Evolutionary conservation across 1,140 invertebrate species (phyloP), one percentile per base, ranked within the genome.

Genomic region (Mya arenaria): DNA sequence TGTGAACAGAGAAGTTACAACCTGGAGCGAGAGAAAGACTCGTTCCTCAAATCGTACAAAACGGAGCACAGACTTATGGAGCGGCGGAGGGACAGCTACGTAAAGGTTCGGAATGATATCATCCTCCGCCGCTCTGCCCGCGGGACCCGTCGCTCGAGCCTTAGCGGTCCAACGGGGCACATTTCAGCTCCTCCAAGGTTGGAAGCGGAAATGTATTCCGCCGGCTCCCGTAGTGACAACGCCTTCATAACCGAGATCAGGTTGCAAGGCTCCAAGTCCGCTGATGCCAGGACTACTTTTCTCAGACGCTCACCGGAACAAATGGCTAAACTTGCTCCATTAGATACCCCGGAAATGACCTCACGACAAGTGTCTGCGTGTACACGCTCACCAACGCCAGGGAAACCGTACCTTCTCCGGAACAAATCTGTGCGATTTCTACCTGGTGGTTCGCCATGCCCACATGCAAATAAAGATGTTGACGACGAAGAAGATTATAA

Each of bases 61-160:
- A 68, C 79, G 0, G 82, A 84, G 13, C 75, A 73, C 41, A 28
- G 86, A 30, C 58, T 87, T 15, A 84, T 85, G 66, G 85, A 85
- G 36, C 36, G 83, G 13, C 44, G 68, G 65, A 75, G 82, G 36
- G 63, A 83, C 13, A 52, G 52, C 17, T 79, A 69, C 36, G 56
- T 55, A 0, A 79, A 79, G 34, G 63, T 63, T 1, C 41, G 48
- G 1, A 79, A 68, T 58, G 65, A 68, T 37, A 79, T 79, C 4
- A 68, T 69, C 3, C 19, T 68, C 10, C 28, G 48, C 17, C 4
- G 52, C 1, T 34, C 44, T 15, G n/a, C 36, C 4, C 6, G 6
- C 1, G 60, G 48, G 4, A 65, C 48, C 52, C 10, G 36, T 23
- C 48, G 63, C 0, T 79, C 65, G 0, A 78, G 44, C 55, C 28